Percentiles rank a stretch among this genome's conserved stretches.
Conservation (phyloP, 2,797 vertebrate species). For the Semaprochilodus insignis region DNA sequence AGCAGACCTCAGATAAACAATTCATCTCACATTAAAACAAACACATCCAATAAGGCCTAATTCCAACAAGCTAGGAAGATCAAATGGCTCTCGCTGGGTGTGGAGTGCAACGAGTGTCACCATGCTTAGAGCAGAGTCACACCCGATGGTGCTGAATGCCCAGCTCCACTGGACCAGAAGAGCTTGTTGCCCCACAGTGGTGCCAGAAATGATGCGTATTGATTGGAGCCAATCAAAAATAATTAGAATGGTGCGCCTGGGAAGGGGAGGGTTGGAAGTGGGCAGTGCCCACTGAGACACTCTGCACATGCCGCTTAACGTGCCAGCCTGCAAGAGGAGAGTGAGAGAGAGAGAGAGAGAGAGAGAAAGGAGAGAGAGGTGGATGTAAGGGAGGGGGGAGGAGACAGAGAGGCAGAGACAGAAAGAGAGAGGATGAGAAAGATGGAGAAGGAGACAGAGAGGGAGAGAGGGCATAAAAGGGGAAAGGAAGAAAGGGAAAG, state of each 20-base stretch:
- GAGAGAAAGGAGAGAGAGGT: background rate
- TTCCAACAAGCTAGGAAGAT: background rate
- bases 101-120: background rate
- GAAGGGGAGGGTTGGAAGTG: constrained; percentile 20
- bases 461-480: background rate
- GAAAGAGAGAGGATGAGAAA: background rate
- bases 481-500: background rate
- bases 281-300: constrained; percentile 40
- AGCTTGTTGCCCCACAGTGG: constrained; percentile 15
- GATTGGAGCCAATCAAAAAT: constrained; percentile 47
- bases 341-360: background rate
- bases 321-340: constrained; percentile 47
- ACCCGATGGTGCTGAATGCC: constrained; percentile 15
- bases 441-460: background rate
- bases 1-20: constrained; percentile 16
- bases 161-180: constrained; percentile 23
- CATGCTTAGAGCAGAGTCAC: constrained; percentile 11
- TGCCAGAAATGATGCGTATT: constrained; percentile 28
- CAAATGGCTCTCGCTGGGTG: background rate
- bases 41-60: constrained; percentile 2
- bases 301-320: constrained; percentile 53
- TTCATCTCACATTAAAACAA: constrained; percentile 28
- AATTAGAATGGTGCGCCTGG: constrained; percentile 17
- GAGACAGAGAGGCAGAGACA: constrained; percentile 13
- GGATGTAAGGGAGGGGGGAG: background rate